Base-by-base conservation (phyloP, 1,140 invertebrate genomes). In the Lethrus apterus region DNA sequence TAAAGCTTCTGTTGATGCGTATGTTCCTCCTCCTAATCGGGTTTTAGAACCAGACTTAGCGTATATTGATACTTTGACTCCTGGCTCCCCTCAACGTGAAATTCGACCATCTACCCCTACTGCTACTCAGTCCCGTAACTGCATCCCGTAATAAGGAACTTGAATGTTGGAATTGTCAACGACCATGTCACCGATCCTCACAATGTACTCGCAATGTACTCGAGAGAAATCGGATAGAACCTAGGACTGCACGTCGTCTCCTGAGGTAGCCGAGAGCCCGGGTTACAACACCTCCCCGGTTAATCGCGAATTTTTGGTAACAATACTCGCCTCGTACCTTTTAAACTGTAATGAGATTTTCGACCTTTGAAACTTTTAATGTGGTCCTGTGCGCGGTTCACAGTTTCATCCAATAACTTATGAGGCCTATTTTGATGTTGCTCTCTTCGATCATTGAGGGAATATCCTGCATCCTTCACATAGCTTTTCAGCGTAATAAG, bases 11-110 rank as follows among this genome's bases (percentile, higher is more conserved):
- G 35, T 21, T 2, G 35, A 38, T 11, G 26, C 21, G 17, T 53
- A 20, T 50, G 15, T 31, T 11, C 1, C 38, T 11, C 50, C 50
- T 36, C 23, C 31, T 7, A 34, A 13, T 18, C 31, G 36, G 19
- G 11, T 26, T 15, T 13, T 51, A 14, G 44, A 54, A 18, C 48
- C 52, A 18, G 52, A 54, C 41, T 31, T 54, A 30, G 48, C 44
- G 1, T 54, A 44, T 33, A 10, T 41, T 11, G 20, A 41, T 11
- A 7, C n/a, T 24, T 11, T 24, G n/a, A 7, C 34, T 2, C 2
- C 8, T 2, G 13, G 19, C 19, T 3, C 36, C 10, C 4, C 13
- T 36, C 18, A 5, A 19, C n/a, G n/a, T n/a, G n/a, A n/a, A n/a
- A n/a, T n/a, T n/a, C n/a, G n/a, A n/a, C n/a, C n/a, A n/a, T n/a